Evolutionary conservation across 1,140 invertebrate species (phyloP), one percentile per base, ranked within the genome.

Genomic region (Notospermus geniculatus): DNA sequence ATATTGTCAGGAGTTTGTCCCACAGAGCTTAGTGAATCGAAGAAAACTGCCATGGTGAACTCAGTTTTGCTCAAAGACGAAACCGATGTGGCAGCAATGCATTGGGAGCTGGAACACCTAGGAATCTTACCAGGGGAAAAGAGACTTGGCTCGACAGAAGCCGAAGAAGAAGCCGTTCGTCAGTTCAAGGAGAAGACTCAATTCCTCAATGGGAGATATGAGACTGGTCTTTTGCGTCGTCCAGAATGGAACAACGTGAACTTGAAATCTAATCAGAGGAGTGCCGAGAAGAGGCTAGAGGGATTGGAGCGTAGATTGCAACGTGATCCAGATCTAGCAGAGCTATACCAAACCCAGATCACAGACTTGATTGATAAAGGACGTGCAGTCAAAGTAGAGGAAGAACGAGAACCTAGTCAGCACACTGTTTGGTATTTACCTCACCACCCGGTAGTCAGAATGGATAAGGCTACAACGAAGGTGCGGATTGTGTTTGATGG

Each of bases 401-500:
- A 43, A 43, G 56, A 58, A 1, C 25, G 55, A 1, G 29, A 43
- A 43, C 39, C 39, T 13, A 19, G 23, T 9, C 43, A 36, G n/a
- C 22, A 19, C 19, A 23, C 29, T 2, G 43, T 59, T 46, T 66
- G 60, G 67, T 66, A 54, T 56, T 45, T 69, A 7, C 67, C 64
- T 17, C 60, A 68, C 52, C 64, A 62, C 54, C 60, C 59, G 36
- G 62, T 64, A 2, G 36, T 68, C 9, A 11, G 45, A 2, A 60
- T 52, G n/a, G 60, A 60, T 19, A 62, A 57, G 25, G 41, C 22
- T 7, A 66, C 67, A 13, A 65, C 62, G 19, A 63, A 65, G 50
- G 61, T 62, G n/a, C 15, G 61, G 15, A 60, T 65, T 2, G 66
- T 65, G 25, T 65, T 68, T 50, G 64, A 68, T 39, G 67, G 62